Evolutionary conservation across 2,888 invertebrate genomes (phyloP), one percentile per base, ranked within the genome.

Genomic region (Conomelus anceps): DNA sequence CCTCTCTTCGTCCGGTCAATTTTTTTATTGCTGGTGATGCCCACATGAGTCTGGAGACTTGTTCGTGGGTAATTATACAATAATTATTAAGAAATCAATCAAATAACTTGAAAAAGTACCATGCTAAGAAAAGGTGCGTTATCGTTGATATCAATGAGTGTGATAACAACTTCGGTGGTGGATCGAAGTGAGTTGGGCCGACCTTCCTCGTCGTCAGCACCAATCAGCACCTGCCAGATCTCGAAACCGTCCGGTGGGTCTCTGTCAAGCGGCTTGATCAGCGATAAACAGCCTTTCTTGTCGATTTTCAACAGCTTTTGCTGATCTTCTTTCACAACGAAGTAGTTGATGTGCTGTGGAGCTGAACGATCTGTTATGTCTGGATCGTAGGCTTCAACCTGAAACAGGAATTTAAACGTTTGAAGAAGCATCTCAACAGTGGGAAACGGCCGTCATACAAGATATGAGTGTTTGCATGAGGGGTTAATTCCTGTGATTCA

Each of bases 91-190:
- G n/a, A n/a, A n/a, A n/a, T n/a, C n/a, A n/a, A n/a, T n/a, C n/a
- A n/a, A n/a, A n/a, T n/a, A n/a, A n/a, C n/a, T n/a, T n/a, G n/a
- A n/a, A 86, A 24, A 84, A 9, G 7, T 3, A 95, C 95, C 92
- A 97, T 97, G 85, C 96, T 96, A 90, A 98, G 94, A 92, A 96
- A 96, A 0, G 99, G 99, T 0, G 97, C 97, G 93, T 99, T 99
- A 93, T 99, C 99, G 93, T 99, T 99, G 92, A 98, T 97, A 92
- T 99, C 99, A 20, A 92, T 93, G 29, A 96, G 93, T 4, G 93
- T 93, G 23, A 95, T 96, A 29, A 94, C 93, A 23, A 98, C 96
- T 92, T 96, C 95, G 0, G 95, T 95, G 0, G 95, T 95, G 0
- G 95, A 95, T 90, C 95, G 94, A 89, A 95, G 93, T 24, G 91